Percentiles rank a stretch among this genome's conserved stretches.
These are phyloP conservation scores for Gorsachius goisagi DNA, from an alignment of 2,113 vertebrate genomes.

Conservation along the genomic window DNA sequence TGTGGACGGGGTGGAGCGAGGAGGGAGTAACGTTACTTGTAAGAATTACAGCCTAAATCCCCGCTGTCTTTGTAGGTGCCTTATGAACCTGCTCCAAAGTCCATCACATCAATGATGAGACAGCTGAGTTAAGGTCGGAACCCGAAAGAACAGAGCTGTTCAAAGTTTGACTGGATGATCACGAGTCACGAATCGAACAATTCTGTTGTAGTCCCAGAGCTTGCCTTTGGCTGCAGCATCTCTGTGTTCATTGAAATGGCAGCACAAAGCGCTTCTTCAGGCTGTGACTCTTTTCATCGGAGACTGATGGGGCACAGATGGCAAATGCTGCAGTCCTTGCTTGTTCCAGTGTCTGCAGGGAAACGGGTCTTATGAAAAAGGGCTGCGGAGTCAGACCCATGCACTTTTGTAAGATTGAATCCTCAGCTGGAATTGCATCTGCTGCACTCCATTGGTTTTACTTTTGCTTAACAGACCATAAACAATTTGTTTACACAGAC, in stretches of 20 bases:
- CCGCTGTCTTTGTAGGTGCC: neutral
- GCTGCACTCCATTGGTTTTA: slow-evolving; percentile 28
- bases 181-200: fast-evolving
- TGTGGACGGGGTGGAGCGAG: neutral
- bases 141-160: neutral
- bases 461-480: slow-evolving; percentile 57
- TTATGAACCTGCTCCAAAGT: neutral
- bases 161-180: neutral
- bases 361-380: neutral
- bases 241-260: neutral
- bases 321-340: neutral
- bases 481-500: slow-evolving; percentile 67
- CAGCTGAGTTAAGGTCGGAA: neutral
- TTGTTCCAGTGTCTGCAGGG: neutral
- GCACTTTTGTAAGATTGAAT: neutral
- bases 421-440: slow-evolving; percentile 44
- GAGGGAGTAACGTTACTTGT: neutral
- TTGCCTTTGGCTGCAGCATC: neutral
- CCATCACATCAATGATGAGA: neutral
- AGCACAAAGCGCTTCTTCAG: neutral
- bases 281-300: neutral
- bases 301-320: neutral
- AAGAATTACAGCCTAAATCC: neutral
- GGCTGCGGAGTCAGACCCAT: neutral
- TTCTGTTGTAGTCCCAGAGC: neutral